These are phyloP conservation scores for Osmoderma eremita DNA, from an alignment of 2,888 invertebrate genomes.

Conservation along the genomic window DNA sequence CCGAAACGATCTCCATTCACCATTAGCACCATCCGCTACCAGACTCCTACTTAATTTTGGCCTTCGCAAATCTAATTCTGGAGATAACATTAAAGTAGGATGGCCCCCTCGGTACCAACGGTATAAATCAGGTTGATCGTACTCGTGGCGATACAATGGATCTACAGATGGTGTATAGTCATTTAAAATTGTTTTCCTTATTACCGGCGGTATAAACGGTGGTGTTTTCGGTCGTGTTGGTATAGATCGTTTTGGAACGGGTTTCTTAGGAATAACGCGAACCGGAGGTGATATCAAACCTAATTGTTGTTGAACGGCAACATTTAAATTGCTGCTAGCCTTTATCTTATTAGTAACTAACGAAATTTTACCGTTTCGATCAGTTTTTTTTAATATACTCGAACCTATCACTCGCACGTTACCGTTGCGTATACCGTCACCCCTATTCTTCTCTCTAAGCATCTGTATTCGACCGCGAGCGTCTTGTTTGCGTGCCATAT, in stretches of 20 bases:
- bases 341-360: conserved; percentile 64
- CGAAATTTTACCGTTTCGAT: conserved; percentile 67
- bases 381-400: conserved; percentile 66
- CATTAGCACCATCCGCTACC: conserved; percentile 30
- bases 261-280: conserved; percentile 46
- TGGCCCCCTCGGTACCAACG: conserved; percentile 42
- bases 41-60: conserved; percentile 13
- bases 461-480: conserved; percentile 78
- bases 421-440: conserved; percentile 52
- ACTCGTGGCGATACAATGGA: conserved; percentile 33
- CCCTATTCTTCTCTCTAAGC: conserved; percentile 67
- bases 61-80: conserved; percentile 21
- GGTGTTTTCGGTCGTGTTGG: conserved; percentile 38
- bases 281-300: conserved; percentile 53
- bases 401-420: conserved; percentile 61
- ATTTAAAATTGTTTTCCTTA: conserved; percentile 57
- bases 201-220: conserved; percentile 44
- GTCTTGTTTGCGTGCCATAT: conserved; percentile 79
- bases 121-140: conserved; percentile 44
- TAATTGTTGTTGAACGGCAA: conserved; percentile 60
- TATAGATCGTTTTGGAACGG: conserved; percentile 43
- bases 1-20: conserved; percentile 45
- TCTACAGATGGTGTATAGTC: conserved; percentile 51
- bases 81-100: conserved; percentile 31
- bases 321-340: conserved; percentile 56